Conservation (phyloP, 2,888 invertebrate genomes). For the Mesochorus sp. region DNA sequence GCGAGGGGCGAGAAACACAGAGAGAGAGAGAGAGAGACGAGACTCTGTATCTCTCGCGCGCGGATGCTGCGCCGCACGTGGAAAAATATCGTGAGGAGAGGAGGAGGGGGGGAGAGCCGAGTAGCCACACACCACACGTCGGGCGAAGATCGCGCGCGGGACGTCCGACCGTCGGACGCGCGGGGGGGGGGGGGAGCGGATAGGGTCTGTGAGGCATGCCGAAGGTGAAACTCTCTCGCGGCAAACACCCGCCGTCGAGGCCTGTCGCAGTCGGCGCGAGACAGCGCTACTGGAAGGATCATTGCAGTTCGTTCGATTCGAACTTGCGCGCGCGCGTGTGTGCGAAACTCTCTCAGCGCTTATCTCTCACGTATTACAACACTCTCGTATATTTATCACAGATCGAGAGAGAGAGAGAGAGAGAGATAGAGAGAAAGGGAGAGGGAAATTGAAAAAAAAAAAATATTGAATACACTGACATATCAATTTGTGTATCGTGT, state of each 20-base stretch:
- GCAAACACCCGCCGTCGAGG: constrained; percentile 72
- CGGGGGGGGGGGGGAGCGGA: constrained; percentile 57
- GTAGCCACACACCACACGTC: constrained; percentile 38
- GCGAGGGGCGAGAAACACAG: constrained; percentile 13
- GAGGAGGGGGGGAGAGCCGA: constrained; percentile 7
- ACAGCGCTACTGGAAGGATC: constrained; percentile 80
- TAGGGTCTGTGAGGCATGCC: constrained; percentile 64
- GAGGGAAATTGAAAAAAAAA: not conserved
- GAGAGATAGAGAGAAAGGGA: not conserved
- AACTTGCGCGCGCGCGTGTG: constrained; percentile 59
- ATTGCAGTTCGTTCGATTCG: constrained; percentile 58
- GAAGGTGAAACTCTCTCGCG: constrained; percentile 75
- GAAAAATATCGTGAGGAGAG: constrained; percentile 31
- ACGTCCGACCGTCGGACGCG: constrained; percentile 35
- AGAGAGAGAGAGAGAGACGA: constrained; percentile 19
- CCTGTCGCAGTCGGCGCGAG: constrained; percentile 81
- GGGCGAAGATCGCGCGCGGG: constrained; percentile 46
- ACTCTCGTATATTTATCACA: constrained; percentile 2
- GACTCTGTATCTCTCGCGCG: constrained; percentile 34
- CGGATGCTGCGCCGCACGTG: constrained; percentile 58
- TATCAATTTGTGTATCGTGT: not conserved
- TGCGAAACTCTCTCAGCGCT: constrained; percentile 47
- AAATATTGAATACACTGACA: not conserved
- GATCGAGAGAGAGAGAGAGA: not conserved
- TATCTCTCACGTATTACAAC: constrained; percentile 9